Conservation (phyloP, 2,797 vertebrate species). For the Thalassophryne amazonica region DNA sequence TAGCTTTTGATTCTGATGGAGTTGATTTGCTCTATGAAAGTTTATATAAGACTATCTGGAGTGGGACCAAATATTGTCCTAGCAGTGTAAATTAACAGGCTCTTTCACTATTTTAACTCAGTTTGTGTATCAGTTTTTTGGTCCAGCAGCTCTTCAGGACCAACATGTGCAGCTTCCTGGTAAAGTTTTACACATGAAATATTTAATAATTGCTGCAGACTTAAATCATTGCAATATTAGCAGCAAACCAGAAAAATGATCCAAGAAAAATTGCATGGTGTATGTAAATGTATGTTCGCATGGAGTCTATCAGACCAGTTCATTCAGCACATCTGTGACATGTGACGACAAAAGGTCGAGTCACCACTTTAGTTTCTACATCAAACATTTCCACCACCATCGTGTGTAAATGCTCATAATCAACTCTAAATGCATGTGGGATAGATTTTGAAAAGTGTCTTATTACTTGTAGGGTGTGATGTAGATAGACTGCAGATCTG, state of each 20-base stretch:
- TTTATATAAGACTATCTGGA: no score
- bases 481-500: slow-evolving; percentile 5
- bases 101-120: slow-evolving; percentile 17
- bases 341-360: slow-evolving; percentile 7
- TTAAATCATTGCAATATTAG: slow-evolving; percentile 8
- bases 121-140: neutral
- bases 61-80: no score
- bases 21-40: no score
- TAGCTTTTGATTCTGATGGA: no score
- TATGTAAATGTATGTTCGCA: slow-evolving; percentile 70
- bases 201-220: slow-evolving; percentile 20
- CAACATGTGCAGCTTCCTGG: neutral
- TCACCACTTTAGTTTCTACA: slow-evolving; percentile 8
- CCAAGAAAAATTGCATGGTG: slow-evolving; percentile 67
- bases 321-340: slow-evolving; percentile 11
- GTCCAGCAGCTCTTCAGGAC: slow-evolving; percentile 21
- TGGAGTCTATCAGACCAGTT: slow-evolving; percentile 46
- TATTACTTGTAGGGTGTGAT: slow-evolving; percentile 22
- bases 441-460: slow-evolving; percentile 12
- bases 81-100: no score
- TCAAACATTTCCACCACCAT: slow-evolving; percentile 15
- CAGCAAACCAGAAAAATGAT: slow-evolving; percentile 37
- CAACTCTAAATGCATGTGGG: slow-evolving; percentile 25
- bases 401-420: slow-evolving; percentile 24
- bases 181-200: slow-evolving; percentile 6